phyloP scores from a whole-genome alignment of 2,113 vertebrate species.

The Rhinichthys klamathensis region DNA sequence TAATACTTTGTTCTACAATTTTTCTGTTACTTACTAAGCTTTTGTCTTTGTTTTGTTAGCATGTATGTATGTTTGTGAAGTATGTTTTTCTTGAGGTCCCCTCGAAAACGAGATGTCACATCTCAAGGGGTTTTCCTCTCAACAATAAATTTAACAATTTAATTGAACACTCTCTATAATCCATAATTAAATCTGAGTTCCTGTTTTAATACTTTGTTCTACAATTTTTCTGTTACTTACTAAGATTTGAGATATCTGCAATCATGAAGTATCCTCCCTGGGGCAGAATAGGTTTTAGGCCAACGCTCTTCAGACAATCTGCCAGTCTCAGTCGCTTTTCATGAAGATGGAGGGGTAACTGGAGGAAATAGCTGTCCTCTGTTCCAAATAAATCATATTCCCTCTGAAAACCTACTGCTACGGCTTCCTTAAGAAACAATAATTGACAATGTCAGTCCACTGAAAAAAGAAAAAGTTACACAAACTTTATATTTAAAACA shows the following conservation, averaged over 20 bases:
- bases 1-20: not conserved
- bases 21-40: conserved; percentile 80
- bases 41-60: no score
- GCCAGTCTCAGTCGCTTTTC: conserved; percentile 80
- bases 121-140: no score
- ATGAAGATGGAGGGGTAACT: conserved; percentile 77
- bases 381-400: conserved; percentile 78
- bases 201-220: not conserved
- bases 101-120: no score
- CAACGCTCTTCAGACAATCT: conserved; percentile 76
- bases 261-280: conserved; percentile 93
- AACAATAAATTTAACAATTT: no score
- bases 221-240: conserved; percentile 74
- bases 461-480: not conserved
- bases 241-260: conserved; percentile 84
- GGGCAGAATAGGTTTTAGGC: conserved; percentile 83
- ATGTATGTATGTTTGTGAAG: no score
- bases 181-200: not conserved
- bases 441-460: not conserved
- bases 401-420: conserved; percentile 82
- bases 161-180: no score
- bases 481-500: no score
- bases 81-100: no score
- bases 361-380: conserved; percentile 88
- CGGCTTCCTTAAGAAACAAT: conserved; percentile 79